Evolutionary conservation across 2,797 vertebrate genomes (phyloP).

Genomic region (Mus spretus): DNA sequence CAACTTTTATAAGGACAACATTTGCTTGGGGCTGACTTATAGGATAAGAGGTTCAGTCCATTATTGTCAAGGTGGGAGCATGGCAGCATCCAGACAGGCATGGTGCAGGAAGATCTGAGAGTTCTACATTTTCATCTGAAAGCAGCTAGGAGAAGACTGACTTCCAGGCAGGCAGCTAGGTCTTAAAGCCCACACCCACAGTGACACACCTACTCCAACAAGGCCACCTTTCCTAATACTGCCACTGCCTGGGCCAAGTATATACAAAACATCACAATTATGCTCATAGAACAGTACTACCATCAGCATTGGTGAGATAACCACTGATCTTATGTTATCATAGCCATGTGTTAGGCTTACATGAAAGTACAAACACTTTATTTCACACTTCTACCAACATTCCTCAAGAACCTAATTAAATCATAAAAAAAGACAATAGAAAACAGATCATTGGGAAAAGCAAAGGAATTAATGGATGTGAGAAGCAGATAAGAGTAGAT

Average conservation of each 20-base stretch:
- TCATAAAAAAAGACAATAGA: background rate
- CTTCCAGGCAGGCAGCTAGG: too few relatives aligned
- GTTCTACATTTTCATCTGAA: background rate
- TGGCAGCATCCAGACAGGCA: background rate
- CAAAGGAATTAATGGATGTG: background rate
- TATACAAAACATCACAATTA: background rate
- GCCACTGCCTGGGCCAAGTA: background rate
- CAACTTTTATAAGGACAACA: background rate
- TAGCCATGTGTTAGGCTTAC: rapidly evolving
- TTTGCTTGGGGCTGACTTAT: background rate
- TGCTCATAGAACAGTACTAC: background rate
- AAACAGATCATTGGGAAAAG: too few relatives aligned
- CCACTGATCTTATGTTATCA: background rate
- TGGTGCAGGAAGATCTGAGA: background rate
- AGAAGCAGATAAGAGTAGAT: background rate
- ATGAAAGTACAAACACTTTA: background rate
- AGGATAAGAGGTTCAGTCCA: background rate
- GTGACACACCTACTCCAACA: background rate
- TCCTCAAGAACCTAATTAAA: background rate
- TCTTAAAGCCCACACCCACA: background rate
- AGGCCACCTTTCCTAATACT: background rate
- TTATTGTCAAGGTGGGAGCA: background rate
- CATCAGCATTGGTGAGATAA: background rate
- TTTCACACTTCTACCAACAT: background rate
- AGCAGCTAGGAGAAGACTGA: background rate